Base-by-base conservation (phyloP, 1,140 invertebrate genomes). In the Ceratina calcarata region DNA sequence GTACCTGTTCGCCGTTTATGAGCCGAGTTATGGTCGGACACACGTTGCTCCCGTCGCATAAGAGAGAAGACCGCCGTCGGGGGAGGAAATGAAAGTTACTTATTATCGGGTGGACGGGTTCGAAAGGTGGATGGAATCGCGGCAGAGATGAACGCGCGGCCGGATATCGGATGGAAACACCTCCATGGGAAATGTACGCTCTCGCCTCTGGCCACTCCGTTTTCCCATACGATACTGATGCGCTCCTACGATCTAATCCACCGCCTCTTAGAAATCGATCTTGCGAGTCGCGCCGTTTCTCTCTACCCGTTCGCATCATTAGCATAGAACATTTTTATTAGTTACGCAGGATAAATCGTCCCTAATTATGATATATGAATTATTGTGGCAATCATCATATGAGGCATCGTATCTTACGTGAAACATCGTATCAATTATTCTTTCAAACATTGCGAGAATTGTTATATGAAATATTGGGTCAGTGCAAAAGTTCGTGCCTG, bases 61-160 rank as follows among this genome's bases (percentile, higher is more conserved):
- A 45, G 32, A 3, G 64, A 58, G 57, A 61, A 71, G 60, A 78
- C 27, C 62, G 65, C 69, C 74, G 69, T 58, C 73, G 80, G 84
- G 57, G 76, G 80, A 86, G 80, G 80, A 86, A 86, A 86, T 76
- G 84, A 86, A 86, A 86, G 84, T 86, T 76, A 72, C 73, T 86
- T 79, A 86, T 86, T 83, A 86, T 79, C 70, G 66, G 16, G 72
- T 67, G 77, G 81, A 72, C 65, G 76, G 73, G 24, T 75, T 60
- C 81, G 76, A 83, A 71, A 74, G 66, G 70, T 75, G 76, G 75
- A 65, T 79, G 68, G 62, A 78, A 84, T 79, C 20, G 64, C 32
- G 24, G 22, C 22, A 55, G n/a, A 72, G 65, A 71, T 18, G 69
- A 32, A 78, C 32, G 55, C 15, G 20, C 18, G 57, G 68, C 64